phyloP scores from a whole-genome alignment of 2,888 invertebrate genomes.

The Volucella bombylans region DNA sequence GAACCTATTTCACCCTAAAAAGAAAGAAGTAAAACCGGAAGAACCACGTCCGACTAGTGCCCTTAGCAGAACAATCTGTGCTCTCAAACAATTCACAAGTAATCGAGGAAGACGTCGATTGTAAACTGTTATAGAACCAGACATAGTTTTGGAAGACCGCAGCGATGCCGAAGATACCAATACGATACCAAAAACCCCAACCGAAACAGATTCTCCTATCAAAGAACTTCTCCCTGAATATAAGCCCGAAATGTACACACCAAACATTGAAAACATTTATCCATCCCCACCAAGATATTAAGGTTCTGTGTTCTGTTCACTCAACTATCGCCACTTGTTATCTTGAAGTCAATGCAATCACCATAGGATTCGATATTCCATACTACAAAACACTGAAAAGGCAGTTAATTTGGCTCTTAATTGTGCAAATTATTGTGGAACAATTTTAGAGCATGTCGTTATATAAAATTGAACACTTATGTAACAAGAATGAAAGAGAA shows the following conservation, averaged over 20 bases:
- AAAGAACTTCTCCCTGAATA: slow-evolving; percentile 25
- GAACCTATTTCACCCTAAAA: slow-evolving; percentile 38
- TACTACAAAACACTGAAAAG: too few species aligned
- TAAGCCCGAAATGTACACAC: background rate
- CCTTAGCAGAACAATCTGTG: slow-evolving; percentile 76
- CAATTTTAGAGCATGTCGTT: too few species aligned
- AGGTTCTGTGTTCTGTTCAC: too few species aligned
- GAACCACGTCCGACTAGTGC: slow-evolving; percentile 77
- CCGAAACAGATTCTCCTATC: slow-evolving; percentile 26
- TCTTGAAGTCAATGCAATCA: too few species aligned
- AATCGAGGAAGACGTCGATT: slow-evolving; percentile 81
- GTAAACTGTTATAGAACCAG: slow-evolving; percentile 73
- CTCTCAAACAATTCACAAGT: slow-evolving; percentile 83
- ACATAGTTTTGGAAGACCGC: slow-evolving; percentile 52
- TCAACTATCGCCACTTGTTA: too few species aligned
- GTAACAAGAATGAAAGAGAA: too few species aligned
- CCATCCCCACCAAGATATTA: slow-evolving; percentile 65
- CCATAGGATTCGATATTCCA: too few species aligned
- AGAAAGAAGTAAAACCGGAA: slow-evolving; percentile 48
- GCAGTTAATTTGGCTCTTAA: too few species aligned
- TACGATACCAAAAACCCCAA: slow-evolving; percentile 50
- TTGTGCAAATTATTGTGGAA: too few species aligned
- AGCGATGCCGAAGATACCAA: slow-evolving; percentile 40
- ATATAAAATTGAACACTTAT: too few species aligned
- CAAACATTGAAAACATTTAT: slow-evolving; percentile 7